These are phyloP conservation scores for Neomonachus schauinslandi DNA, from an alignment of 2,113 vertebrate species.

Conservation along the genomic window DNA sequence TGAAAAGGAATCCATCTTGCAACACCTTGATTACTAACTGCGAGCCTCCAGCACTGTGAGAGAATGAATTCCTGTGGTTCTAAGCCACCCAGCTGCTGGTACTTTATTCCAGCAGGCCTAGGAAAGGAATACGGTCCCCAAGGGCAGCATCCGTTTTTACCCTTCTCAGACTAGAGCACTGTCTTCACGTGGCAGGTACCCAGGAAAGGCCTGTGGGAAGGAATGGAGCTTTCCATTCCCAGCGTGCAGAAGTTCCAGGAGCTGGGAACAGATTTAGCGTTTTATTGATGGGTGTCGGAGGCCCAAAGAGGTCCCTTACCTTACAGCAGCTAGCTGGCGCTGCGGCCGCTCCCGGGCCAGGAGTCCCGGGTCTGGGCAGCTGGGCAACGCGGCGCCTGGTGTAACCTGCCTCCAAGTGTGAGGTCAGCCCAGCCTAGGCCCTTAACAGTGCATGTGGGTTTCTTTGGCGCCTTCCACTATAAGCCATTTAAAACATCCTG, in stretches of 20 bases:
- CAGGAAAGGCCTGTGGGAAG: neutral
- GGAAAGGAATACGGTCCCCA: neutral
- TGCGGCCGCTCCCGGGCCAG: neutral
- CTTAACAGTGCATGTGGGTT: neutral
- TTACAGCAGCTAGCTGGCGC: neutral
- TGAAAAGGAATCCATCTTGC: neutral
- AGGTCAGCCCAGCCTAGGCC: neutral
- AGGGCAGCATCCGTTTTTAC: neutral
- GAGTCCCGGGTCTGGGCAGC: neutral
- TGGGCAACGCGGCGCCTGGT: accelerated
- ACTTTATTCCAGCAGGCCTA: too few relatives aligned
- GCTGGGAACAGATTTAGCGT: neutral
- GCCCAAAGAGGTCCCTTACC: neutral
- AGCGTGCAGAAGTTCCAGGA: neutral
- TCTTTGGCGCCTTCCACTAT: neutral
- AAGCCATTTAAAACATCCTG: neutral
- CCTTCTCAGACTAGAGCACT: neutral
- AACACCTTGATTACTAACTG: neutral
- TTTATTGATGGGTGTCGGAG: neutral
- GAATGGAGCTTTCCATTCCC: neutral
- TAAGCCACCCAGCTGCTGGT: neutral
- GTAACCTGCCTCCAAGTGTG: neutral
- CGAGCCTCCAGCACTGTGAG: neutral
- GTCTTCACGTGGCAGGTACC: neutral
- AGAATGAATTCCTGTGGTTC: neutral